Conservation (phyloP, 2,797 vertebrate species). For the Babyrousa celebensis region DNA sequence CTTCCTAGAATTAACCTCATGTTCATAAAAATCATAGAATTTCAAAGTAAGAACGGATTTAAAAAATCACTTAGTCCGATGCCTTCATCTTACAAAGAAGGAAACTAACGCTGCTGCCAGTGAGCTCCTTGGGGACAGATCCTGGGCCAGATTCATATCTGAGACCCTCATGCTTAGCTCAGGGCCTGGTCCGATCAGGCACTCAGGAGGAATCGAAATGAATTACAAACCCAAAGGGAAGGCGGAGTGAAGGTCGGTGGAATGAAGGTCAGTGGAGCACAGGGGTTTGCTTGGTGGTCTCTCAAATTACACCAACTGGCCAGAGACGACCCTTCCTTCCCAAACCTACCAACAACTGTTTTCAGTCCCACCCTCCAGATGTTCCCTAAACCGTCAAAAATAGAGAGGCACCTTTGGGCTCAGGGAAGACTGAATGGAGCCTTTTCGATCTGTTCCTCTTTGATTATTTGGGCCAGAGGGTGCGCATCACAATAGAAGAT, state of each 20-base stretch:
- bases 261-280: background rate
- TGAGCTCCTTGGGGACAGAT: background rate
- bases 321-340: background rate
- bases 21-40: background rate
- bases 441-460: background rate
- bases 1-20: background rate
- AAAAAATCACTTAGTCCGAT: background rate
- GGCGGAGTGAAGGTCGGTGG: background rate
- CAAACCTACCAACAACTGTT: background rate
- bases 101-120: background rate
- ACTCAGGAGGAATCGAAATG: background rate
- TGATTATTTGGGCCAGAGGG: slow-evolving; percentile 6
- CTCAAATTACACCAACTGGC: background rate
- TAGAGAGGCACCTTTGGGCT: background rate
- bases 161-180: background rate
- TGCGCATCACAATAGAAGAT: background rate
- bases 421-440: background rate
- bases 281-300: background rate
- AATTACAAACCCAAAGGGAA: background rate
- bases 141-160: background rate
- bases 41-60: slow-evolving; percentile 6
- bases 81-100: background rate
- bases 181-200: background rate
- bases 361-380: background rate
- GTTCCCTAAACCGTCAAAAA: background rate